These are phyloP conservation scores for Melanogrammus aeglefinus DNA, from an alignment of 2,797 vertebrate species.

Conservation along the genomic window DNA sequence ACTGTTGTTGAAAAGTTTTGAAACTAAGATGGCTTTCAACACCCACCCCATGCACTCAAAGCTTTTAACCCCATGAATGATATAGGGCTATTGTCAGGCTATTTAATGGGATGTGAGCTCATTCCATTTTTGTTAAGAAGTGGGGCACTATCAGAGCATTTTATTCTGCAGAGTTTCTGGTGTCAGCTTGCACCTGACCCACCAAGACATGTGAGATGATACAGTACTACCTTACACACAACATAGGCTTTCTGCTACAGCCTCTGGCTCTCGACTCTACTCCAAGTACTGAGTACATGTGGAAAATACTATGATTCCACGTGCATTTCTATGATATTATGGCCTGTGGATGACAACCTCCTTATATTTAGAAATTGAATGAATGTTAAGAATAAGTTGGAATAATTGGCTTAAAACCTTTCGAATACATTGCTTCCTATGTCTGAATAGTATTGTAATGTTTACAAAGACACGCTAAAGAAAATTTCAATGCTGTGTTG, in stretches of 20 bases:
- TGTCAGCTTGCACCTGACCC: background rate
- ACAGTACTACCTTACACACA: constrained; percentile 5
- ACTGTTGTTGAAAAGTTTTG: background rate
- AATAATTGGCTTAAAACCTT: background rate
- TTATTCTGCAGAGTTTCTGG: constrained; percentile 7
- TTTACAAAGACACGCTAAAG: background rate
- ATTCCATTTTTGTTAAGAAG: constrained; percentile 21
- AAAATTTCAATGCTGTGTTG: background rate
- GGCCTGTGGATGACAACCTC: background rate
- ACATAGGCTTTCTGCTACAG: background rate
- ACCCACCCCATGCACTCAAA: background rate
- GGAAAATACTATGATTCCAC: background rate
- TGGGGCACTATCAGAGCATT: constrained; percentile 25
- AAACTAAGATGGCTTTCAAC: background rate
- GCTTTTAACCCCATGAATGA: background rate
- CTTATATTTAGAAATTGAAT: background rate
- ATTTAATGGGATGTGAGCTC: constrained; percentile 10
- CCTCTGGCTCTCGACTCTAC: background rate
- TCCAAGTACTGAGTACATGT: background rate
- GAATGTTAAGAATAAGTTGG: background rate
- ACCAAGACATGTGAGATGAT: background rate
- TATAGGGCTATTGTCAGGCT: background rate
- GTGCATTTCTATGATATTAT: background rate
- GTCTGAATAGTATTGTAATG: background rate
- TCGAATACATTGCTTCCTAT: background rate